Evolutionary conservation across 2,113 vertebrate genomes (phyloP).

Genomic region (Climacteris rufus): DNA sequence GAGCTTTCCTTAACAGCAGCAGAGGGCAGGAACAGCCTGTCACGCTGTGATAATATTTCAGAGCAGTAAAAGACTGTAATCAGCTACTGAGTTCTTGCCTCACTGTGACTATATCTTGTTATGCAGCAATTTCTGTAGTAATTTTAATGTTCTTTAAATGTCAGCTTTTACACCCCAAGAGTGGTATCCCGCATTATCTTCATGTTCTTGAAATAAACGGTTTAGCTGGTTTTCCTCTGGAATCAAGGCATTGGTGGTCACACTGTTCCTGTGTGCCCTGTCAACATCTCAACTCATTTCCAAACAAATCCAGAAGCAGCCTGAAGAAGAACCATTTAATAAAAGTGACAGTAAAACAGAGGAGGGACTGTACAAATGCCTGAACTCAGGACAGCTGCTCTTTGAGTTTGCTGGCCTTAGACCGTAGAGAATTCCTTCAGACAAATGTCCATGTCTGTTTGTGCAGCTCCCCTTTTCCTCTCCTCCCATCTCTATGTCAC

Average conservation of each 20-base stretch:
- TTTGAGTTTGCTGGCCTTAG: not conserved
- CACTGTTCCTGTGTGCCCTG: not conserved
- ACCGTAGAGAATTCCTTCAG: not conserved
- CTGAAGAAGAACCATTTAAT: not conserved
- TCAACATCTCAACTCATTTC: not conserved
- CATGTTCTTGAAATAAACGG: not conserved
- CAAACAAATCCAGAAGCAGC: not conserved
- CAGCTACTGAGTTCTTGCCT: not conserved
- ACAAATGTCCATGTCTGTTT: rapidly evolving
- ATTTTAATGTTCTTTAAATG: not conserved
- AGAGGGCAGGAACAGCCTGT: not conserved
- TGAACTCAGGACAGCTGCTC: not conserved
- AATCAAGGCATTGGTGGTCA: not conserved
- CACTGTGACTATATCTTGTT: not conserved
- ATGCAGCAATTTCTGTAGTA: not conserved
- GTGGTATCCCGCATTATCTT: not conserved
- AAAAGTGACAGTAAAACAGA: not conserved
- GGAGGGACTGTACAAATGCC: not conserved
- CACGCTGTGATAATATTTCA: not conserved
- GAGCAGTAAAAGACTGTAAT: not conserved
- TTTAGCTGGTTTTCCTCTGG: not conserved
- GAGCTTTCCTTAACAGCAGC: not conserved
- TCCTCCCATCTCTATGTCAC: not conserved
- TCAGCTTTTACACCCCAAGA: not conserved
- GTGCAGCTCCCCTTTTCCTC: not conserved